Percentiles rank a stretch among this genome's conserved stretches.
Evolutionary conservation across 2,797 vertebrate genomes (phyloP).

Genomic region (Onychomys leucogaster): DNA sequence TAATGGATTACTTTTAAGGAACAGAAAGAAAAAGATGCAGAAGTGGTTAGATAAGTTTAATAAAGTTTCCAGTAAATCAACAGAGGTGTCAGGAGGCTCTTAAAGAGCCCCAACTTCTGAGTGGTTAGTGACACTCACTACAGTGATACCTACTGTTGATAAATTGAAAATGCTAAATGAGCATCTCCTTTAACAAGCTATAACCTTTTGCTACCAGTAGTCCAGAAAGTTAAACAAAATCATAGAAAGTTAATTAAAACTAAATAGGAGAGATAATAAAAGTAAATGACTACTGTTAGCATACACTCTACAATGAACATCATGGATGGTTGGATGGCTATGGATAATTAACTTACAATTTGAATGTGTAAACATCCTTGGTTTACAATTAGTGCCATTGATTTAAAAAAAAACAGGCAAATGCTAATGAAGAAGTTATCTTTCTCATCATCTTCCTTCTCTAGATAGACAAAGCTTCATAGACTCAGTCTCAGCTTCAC

Average conservation of each 20-base stretch:
- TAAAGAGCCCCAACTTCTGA: neutral
- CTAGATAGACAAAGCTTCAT: neutral
- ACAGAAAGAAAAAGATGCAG: neutral
- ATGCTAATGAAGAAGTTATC: constrained; percentile 20
- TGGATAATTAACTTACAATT: constrained; percentile 67
- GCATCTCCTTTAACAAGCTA: constrained; percentile 20
- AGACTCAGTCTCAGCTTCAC: neutral
- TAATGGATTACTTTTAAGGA: constrained; percentile 11
- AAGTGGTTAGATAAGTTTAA: neutral
- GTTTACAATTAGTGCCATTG: constrained; percentile 21
- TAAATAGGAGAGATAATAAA: constrained; percentile 47
- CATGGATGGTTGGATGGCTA: neutral
- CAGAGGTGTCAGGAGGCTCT: neutral
- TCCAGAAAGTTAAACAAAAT: constrained; percentile 58
- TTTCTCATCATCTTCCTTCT: neutral
- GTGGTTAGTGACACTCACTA: neutral
- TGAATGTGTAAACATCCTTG: constrained; percentile 50
- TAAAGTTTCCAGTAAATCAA: neutral
- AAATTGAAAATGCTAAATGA: constrained; percentile 39
- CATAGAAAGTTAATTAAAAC: constrained; percentile 64
- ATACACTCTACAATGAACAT: constrained; percentile 14
- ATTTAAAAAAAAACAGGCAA: neutral
- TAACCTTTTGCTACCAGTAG: constrained; percentile 14
- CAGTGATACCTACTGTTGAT: neutral
- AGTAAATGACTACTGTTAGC: constrained; percentile 24